Base-by-base conservation (phyloP, 1,140 invertebrate species). In the Linepithema humile region DNA sequence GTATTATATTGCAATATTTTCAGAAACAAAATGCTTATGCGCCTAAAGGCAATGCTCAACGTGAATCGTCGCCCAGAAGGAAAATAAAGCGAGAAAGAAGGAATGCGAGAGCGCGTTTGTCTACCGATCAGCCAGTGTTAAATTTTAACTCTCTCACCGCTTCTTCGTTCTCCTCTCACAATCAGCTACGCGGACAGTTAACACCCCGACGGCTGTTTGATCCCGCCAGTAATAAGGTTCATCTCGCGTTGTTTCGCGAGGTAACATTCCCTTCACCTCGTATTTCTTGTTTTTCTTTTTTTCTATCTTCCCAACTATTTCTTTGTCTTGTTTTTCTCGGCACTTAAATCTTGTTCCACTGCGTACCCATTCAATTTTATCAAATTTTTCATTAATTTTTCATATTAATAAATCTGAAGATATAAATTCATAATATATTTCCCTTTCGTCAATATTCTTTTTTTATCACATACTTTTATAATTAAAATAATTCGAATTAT, bases 201-300 rank as follows among this genome's bases (percentile, higher is more conserved):
- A 91, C 90, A 91, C 86, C 77, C 85, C 65, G 77, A 89, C 82
- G 85, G 74, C 74, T 82, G 84, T 89, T 90, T 89, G 88, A 91
- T 91, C 83, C 70, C 78, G 65, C 3, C 60, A 83, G 64, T 88
- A 88, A 83, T 77, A 84, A 88, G 74, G 62, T 53, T 26, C 59
- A 62, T 78, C 59, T 45, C 60, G 6, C 40, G 40, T 59, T 53
- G 57, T 85, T 82, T 82, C 70, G 53, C 69, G 55, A 84, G 59
- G 80, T 85, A 80, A 50, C 40, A 80, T 67, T 59, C 64, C 82
- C 32, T 53, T 59, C 40, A 9, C 38, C 43, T 59, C 38, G 23
- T 82, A 62, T 50, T 55, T 48, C 57, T 70, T 55, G 48, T 82
- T 73, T 53, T 40, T 60, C 57, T 77, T 45, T 53, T 53, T 29